phyloP scores from a whole-genome alignment of 2,888 invertebrate genomes.

The Harpalus rufipes region DNA sequence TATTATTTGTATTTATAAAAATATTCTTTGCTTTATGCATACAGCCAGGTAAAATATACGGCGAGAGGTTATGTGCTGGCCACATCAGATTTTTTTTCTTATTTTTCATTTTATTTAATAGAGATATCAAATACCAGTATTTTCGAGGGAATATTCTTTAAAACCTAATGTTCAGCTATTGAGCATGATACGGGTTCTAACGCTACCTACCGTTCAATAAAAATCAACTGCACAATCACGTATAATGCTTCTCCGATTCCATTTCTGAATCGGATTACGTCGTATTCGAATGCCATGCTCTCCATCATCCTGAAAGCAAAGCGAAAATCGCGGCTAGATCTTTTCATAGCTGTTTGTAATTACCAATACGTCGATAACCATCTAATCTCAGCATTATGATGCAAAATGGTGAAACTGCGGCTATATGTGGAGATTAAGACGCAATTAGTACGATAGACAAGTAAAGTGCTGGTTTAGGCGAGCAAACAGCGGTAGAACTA shows the following conservation, averaged over 20 bases:
- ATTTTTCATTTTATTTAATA: too few relatives aligned
- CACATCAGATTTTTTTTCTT: too few relatives aligned
- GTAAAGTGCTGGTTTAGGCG: not conserved
- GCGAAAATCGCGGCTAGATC: not conserved
- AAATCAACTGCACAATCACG: not conserved
- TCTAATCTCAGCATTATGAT: not conserved
- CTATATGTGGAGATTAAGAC: not conserved
- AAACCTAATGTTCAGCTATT: not conserved
- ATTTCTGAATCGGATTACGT: not conserved
- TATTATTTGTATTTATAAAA: too few relatives aligned
- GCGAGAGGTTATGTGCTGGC: too few relatives aligned
- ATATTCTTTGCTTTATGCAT: too few relatives aligned
- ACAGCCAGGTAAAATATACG: too few relatives aligned
- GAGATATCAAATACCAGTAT: too few relatives aligned
- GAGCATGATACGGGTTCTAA: not conserved
- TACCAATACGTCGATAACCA: slow-evolving; percentile 1
- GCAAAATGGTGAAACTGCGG: not conserved
- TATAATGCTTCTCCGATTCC: not conserved
- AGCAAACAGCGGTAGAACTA: not conserved
- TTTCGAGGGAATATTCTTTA: too few relatives aligned
- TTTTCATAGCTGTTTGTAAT: not conserved
- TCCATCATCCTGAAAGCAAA: not conserved
- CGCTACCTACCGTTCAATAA: not conserved
- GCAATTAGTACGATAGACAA: not conserved
- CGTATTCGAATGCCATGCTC: not conserved